Evolutionary conservation across 2,888 invertebrate species (phyloP).

Genomic region (Cataglyphis rosenhaueri): DNA sequence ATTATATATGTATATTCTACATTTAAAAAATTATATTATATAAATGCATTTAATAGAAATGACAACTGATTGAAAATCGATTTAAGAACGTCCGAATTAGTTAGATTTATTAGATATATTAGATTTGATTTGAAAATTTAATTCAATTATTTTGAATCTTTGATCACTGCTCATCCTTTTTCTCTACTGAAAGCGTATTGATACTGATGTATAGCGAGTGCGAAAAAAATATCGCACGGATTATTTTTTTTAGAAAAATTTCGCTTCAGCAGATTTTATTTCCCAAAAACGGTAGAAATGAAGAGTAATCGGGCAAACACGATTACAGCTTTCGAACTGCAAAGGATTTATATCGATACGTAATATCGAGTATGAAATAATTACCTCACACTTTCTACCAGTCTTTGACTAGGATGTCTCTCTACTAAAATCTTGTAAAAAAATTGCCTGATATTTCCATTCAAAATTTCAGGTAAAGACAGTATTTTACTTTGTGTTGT

Average conservation of each 20-base stretch:
- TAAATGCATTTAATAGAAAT: not conserved
- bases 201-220: not conserved
- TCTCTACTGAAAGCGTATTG: constrained; percentile 5
- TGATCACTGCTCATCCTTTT: not conserved
- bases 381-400: constrained; percentile 24
- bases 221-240: not conserved
- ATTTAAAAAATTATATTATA: not conserved
- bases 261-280: not conserved
- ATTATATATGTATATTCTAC: not conserved
- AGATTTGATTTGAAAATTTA: constrained; percentile 7
- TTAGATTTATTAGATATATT: not conserved
- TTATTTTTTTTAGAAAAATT: constrained; percentile 3
- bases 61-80: constrained; percentile 1
- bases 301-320: constrained; percentile 27
- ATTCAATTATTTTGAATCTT: constrained; percentile 3
- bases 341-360: constrained; percentile 14
- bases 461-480: no score
- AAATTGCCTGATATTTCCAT: no score
- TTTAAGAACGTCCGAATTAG: not conserved
- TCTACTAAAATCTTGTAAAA: no score
- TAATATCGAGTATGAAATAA: constrained; percentile 2
- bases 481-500: no score
- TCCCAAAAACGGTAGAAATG: constrained; percentile 9
- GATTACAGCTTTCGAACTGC: constrained; percentile 10
- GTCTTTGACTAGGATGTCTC: no score